Percentiles rank a stretch among this genome's conserved stretches.
phyloP scores from a whole-genome alignment of 2,888 invertebrate species.

The Noctua pronuba region DNA sequence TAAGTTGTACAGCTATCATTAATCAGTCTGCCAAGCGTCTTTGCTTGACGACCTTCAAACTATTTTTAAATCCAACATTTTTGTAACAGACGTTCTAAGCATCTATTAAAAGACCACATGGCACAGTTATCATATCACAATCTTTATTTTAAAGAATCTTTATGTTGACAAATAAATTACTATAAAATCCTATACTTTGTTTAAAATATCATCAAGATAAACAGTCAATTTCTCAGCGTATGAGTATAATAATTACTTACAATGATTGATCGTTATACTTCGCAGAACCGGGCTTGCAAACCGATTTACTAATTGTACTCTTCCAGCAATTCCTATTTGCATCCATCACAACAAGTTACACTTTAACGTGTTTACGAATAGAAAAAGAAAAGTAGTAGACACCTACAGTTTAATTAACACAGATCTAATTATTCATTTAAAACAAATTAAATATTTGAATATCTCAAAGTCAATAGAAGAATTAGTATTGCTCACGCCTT shows the following conservation, averaged over 20 bases:
- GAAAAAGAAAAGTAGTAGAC: not conserved
- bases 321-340: slow-evolving; percentile 14
- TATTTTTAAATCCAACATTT: slow-evolving; percentile 26
- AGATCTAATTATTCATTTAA: not conserved
- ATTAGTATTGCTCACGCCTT: not conserved
- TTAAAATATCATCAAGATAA: slow-evolving; percentile 11
- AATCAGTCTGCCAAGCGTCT: slow-evolving; percentile 1
- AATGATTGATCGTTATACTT: slow-evolving; percentile 34
- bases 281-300: slow-evolving; percentile 3
- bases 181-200: not conserved
- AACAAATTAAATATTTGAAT: not conserved
- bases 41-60: slow-evolving; percentile 20
- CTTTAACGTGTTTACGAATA: not conserved
- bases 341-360: slow-evolving; percentile 5
- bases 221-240: not conserved
- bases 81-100: not conserved
- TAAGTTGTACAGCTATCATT: slow-evolving; percentile 8
- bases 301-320: slow-evolving; percentile 14
- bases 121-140: not conserved
- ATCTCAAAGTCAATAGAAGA: not conserved
- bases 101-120: slow-evolving; percentile 1
- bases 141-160: not conserved
- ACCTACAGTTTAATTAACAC: not conserved
- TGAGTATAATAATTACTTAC: slow-evolving; percentile 16
- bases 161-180: slow-evolving; percentile 3